Evolutionary conservation across 2,888 invertebrate genomes (phyloP), one percentile per base, ranked within the genome.

Genomic region (Graphium colonna): DNA sequence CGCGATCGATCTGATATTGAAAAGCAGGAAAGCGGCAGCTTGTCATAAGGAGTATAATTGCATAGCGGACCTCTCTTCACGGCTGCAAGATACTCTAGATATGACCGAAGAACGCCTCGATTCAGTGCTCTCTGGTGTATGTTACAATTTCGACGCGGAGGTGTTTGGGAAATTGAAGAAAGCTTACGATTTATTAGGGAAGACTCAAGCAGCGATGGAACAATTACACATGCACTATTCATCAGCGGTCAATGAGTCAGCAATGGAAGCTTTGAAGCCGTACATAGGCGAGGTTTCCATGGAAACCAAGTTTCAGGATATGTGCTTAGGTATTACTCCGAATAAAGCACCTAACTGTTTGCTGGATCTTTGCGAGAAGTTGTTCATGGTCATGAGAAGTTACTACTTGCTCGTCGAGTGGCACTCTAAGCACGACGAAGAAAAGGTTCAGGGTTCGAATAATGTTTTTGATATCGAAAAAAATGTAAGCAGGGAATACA

Each of bases 161-260:
- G 93, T 94, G 4, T 99, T 98, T 73, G 91, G 92, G 8, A 95
- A 96, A 64, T 86, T 98, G 0, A 95, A 97, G 70, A 93, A 93
- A 62, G 98, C 98, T 0, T 99, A 98, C 73, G 92, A 93, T 36
- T 87, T 98, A 16, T 82, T 99, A 2, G 97, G 97, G 0, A 98
- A 98, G 81, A 96, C 96, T 0, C 94, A 97, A 80, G 94, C 95
- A 1, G 97, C 97, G 0, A 95, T 98, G 93, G 98, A 98, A 77
- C 97, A 98, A 75, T 80, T 98, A 8, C 96, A 97, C 64, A 97
- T 98, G 93, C 97, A 98, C 76, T 98, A 97, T 69, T 95, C 97
- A 0, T 97, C 97, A 38, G 96, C 97, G 0, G 96, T 98, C 12
- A 98, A 96, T 62, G 95, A 94, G 58, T 92, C 94, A 0, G 94